phyloP scores from a whole-genome alignment of 2,888 invertebrate genomes.

The Callosobruchus maculatus region DNA sequence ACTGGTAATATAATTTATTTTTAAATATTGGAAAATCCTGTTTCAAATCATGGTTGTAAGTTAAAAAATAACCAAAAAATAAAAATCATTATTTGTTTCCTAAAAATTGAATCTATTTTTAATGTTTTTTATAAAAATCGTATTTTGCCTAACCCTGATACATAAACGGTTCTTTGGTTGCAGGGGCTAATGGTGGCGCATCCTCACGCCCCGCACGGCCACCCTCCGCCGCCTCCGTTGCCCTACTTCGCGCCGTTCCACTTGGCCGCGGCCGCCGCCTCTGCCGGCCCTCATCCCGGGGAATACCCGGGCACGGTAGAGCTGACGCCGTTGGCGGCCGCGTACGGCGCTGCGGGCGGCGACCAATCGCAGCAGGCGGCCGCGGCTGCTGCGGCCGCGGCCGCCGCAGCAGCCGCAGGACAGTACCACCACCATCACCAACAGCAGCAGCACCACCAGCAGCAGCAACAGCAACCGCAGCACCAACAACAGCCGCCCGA shows the following conservation, averaged over 20 bases:
- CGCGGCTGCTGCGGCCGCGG: conserved; percentile 1
- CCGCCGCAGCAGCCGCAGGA: conserved; percentile 14
- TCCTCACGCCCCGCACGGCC: conserved; percentile 56
- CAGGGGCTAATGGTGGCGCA: conserved; percentile 63
- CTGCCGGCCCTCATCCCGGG: conserved; percentile 42
- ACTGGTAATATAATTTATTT: too few relatives aligned
- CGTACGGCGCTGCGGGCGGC: conserved; percentile 45
- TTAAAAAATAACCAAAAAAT: too few relatives aligned
- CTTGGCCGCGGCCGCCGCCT: conserved; percentile 46
- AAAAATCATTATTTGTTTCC: too few relatives aligned
- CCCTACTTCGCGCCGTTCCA: conserved; percentile 78
- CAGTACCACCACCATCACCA: conserved; percentile 35
- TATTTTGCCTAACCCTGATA: too few relatives aligned
- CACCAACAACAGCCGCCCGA: conserved; percentile 50
- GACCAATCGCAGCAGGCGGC: conserved; percentile 21
- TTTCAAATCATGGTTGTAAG: too few relatives aligned
- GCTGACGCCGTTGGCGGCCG: conserved; percentile 59
- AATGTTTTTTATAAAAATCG: too few relatives aligned
- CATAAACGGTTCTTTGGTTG: not conserved
- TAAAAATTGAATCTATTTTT: too few relatives aligned
- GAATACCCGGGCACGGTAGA: conserved; percentile 59
- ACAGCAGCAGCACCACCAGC: conserved; percentile 30
- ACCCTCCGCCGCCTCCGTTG: conserved; percentile 59
- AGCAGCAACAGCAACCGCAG: conserved; percentile 33
- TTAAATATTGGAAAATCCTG: too few relatives aligned